Evolutionary conservation across 1,140 invertebrate genomes (phyloP).

Genomic region (Trachymyrmex septentrionalis): DNA sequence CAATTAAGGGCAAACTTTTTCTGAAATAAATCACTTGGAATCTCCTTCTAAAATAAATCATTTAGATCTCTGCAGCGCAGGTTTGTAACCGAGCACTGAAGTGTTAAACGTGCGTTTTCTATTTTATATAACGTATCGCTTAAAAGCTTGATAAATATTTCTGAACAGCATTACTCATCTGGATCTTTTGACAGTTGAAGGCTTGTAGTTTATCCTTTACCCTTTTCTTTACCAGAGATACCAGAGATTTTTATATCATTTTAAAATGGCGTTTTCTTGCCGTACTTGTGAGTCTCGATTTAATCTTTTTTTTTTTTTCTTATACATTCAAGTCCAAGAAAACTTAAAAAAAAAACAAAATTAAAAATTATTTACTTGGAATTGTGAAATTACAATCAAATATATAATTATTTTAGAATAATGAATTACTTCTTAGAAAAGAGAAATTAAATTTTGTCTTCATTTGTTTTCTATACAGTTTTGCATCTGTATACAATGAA

Average conservation of each 20-base stretch:
- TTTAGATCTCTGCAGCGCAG: background rate
- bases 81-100: background rate
- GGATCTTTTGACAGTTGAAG: constrained; percentile 1
- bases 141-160: constrained; percentile 35
- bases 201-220: background rate
- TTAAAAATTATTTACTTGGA: background rate
- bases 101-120: background rate
- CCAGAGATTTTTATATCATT: background rate
- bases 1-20: background rate
- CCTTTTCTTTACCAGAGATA: background rate
- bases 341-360: background rate
- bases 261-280: background rate
- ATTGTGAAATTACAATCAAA: background rate
- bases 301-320: constrained; percentile 21
- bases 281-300: background rate
- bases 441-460: background rate
- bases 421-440: background rate
- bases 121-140: constrained; percentile 11
- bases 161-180: background rate
- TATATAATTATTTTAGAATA: background rate
- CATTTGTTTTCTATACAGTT: background rate
- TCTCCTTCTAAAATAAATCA: background rate
- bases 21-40: background rate
- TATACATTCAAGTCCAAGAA: background rate
- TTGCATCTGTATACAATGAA: constrained; percentile 6